These are phyloP conservation scores for Epinephelus cyanopodus DNA, from an alignment of 2,113 vertebrate genomes.

Conservation along the genomic window DNA sequence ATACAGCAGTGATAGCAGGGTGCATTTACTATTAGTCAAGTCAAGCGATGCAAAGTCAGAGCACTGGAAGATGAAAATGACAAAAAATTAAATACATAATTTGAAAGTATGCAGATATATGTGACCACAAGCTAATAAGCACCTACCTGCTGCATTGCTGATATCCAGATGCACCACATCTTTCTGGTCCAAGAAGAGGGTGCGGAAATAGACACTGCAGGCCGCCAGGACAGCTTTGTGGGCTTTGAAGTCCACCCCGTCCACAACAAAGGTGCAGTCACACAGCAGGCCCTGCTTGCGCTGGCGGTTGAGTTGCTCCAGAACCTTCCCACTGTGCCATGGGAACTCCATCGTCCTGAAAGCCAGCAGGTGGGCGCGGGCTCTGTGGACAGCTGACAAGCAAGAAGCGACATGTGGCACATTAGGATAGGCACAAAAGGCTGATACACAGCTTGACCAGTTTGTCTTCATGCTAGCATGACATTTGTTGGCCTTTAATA, in stretches of 20 bases:
- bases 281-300: slow-evolving; percentile 94
- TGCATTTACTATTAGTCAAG: not conserved
- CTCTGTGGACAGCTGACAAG: not conserved
- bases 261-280: slow-evolving; percentile 98
- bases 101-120: not conserved
- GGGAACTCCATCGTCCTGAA: slow-evolving; percentile 94
- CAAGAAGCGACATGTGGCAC: not conserved
- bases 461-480: not conserved
- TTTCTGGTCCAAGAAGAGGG: slow-evolving; percentile 97
- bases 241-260: slow-evolving; percentile 96
- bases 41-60: not conserved
- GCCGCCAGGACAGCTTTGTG: slow-evolving; percentile 96
- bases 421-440: not conserved
- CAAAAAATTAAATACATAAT: not conserved
- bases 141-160: slow-evolving; percentile 94
- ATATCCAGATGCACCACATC: slow-evolving; percentile 98
- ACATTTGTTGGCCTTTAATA: not conserved
- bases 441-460: not conserved
- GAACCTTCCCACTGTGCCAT: slow-evolving; percentile 94
- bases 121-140: not conserved
- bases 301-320: slow-evolving; percentile 96
- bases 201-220: slow-evolving; percentile 96
- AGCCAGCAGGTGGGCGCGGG: not conserved
- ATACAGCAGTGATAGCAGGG: slow-evolving; percentile 1
- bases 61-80: not conserved